Evolutionary conservation across 2,888 invertebrate genomes (phyloP).

Genomic region (Lochmaea capreae): DNA sequence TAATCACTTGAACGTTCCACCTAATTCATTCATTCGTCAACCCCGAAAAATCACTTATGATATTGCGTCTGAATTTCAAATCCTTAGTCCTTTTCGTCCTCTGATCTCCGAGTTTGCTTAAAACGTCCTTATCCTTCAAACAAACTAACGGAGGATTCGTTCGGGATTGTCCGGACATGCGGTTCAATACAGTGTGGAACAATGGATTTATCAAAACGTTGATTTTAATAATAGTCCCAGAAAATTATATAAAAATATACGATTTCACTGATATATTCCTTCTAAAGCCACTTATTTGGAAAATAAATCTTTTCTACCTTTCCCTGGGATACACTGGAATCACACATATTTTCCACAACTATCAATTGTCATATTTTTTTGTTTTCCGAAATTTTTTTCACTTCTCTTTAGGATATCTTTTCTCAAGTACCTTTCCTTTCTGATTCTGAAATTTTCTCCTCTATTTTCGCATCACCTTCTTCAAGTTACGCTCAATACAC

Average conservation of each 20-base stretch:
- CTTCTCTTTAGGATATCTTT: too few relatives aligned
- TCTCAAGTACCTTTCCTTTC: too few relatives aligned
- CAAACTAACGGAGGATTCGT: background rate
- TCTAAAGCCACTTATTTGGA: too few relatives aligned
- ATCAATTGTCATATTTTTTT: too few relatives aligned
- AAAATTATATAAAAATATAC: background rate
- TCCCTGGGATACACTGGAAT: too few relatives aligned
- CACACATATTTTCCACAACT: too few relatives aligned
- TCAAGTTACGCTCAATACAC: too few relatives aligned
- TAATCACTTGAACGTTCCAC: background rate
- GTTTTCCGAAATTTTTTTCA: too few relatives aligned
- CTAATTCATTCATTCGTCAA: background rate
- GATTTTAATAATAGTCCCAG: background rate
- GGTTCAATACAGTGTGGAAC: background rate
- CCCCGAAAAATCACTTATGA: slow-evolving; percentile 1
- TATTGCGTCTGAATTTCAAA: slow-evolving; percentile 9
- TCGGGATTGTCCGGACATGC: background rate
- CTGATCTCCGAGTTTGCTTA: background rate
- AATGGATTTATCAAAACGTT: background rate
- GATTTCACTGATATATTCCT: too few relatives aligned
- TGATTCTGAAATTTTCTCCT: too few relatives aligned
- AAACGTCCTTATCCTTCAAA: background rate
- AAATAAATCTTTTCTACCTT: too few relatives aligned
- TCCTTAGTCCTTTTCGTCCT: slow-evolving; percentile 4
- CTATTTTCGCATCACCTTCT: too few relatives aligned